Evolutionary conservation across 2,888 invertebrate species (phyloP).

Genomic region (Lasiommata megera): DNA sequence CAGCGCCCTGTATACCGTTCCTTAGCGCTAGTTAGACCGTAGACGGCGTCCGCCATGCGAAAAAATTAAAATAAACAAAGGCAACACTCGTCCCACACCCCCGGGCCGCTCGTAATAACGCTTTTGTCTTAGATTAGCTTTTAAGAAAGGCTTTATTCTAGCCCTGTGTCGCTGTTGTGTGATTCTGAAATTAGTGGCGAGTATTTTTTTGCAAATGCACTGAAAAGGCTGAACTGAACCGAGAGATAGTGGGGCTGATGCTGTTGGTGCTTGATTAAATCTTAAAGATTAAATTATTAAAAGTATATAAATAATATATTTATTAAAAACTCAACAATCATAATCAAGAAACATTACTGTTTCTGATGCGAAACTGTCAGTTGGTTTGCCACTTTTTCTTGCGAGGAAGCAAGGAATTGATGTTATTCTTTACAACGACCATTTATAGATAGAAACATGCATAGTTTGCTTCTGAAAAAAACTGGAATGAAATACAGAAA

Average conservation of each 20-base stretch:
- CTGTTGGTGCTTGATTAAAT: no score
- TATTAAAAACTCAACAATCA: no score
- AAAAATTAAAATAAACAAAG: constrained; percentile 79
- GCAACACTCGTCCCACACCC: constrained; percentile 71
- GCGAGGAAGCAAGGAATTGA: no score
- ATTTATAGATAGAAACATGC: no score
- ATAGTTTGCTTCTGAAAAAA: no score
- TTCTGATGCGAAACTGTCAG: no score
- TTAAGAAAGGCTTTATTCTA: constrained; percentile 66
- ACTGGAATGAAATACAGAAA: no score
- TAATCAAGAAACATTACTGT: no score
- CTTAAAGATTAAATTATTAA: no score
- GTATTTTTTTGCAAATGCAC: constrained; percentile 24
- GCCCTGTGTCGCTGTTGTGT: constrained; percentile 48
- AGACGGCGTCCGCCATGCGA: constrained; percentile 58
- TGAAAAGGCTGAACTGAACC: background rate
- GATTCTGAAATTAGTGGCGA: constrained; percentile 38
- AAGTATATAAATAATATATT: no score
- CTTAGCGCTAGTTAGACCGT: constrained; percentile 52
- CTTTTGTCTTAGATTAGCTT: constrained; percentile 80
- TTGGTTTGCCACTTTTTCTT: no score
- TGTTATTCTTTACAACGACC: no score
- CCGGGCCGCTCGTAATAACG: constrained; percentile 65
- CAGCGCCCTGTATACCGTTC: constrained; percentile 48
- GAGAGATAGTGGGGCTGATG: background rate